phyloP scores from a whole-genome alignment of 2,888 invertebrate species.

The Limenitis camilla region DNA sequence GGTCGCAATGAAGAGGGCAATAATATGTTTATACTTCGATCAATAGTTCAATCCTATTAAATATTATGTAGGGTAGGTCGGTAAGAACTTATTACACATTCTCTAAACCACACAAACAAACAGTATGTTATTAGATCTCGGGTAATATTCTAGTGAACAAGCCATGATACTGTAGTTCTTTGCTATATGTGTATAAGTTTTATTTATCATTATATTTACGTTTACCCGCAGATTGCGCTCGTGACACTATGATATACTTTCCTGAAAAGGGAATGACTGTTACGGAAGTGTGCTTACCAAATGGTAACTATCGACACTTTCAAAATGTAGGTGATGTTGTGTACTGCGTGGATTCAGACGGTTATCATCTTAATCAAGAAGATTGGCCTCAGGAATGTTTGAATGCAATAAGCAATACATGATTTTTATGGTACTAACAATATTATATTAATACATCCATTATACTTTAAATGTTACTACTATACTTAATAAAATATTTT shows the following conservation, averaged over 20 bases:
- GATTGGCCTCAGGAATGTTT: constrained; percentile 20
- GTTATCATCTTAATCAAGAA: constrained; percentile 48
- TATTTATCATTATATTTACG: background rate
- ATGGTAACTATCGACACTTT: constrained; percentile 75
- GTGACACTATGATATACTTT: constrained; percentile 70
- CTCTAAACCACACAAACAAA: too few relatives aligned
- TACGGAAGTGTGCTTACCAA: constrained; percentile 62
- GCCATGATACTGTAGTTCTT: background rate
- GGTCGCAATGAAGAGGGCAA: background rate
- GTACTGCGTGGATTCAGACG: constrained; percentile 78
- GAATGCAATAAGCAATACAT: too few relatives aligned
- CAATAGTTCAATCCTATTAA: constrained; percentile 1
- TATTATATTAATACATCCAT: too few relatives aligned
- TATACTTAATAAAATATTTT: too few relatives aligned
- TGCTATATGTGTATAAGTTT: background rate
- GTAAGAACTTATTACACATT: too few relatives aligned
- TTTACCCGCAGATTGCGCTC: constrained; percentile 73
- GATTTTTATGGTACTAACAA: background rate
- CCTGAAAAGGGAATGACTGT: constrained; percentile 61
- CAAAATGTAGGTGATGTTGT: constrained; percentile 67
- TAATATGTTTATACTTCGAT: background rate
- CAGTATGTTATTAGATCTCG: too few relatives aligned
- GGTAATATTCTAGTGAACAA: background rate
- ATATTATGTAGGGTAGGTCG: too few relatives aligned
- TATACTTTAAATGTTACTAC: too few relatives aligned